phyloP scores from a whole-genome alignment of 2,113 vertebrate species.

The Sorex araneus region DNA sequence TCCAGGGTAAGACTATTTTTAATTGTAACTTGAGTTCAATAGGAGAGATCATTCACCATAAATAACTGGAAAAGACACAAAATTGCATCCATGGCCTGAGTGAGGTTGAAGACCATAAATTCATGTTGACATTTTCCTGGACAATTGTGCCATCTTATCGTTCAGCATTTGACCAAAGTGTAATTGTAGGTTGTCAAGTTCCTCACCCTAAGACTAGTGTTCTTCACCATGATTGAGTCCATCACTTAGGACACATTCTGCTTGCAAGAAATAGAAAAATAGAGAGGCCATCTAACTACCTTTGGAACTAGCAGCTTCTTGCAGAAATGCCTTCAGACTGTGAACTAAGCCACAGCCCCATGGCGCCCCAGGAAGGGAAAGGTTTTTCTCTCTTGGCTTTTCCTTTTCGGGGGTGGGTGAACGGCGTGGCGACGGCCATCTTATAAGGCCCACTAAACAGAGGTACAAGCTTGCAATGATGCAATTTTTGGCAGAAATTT shows the following conservation, averaged over 20 bases:
- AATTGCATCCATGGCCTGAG: neutral
- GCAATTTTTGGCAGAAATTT: too few species aligned
- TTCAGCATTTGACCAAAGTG: neutral
- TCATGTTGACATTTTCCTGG: neutral
- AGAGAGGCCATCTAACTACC: too few species aligned
- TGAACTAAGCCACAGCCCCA: too few species aligned
- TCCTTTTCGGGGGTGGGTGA: too few species aligned
- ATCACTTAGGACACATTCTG: neutral
- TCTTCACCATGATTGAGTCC: neutral
- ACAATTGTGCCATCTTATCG: neutral
- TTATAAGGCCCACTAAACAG: too few species aligned
- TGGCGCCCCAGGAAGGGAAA: too few species aligned
- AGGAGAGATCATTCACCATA: neutral
- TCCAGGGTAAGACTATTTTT: neutral
- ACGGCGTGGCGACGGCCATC: too few species aligned
- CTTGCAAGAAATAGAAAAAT: constrained; percentile 12
- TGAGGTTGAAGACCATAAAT: neutral
- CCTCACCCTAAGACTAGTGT: neutral
- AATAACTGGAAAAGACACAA: neutral
- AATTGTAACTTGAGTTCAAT: too few species aligned
- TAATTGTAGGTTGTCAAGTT: neutral
- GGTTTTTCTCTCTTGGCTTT: too few species aligned
- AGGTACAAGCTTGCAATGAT: too few species aligned
- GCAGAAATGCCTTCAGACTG: too few species aligned
- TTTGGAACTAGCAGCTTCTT: too few species aligned